Evolutionary conservation across 2,797 vertebrate genomes (phyloP).

Genomic region (Allobates femoralis): DNA sequence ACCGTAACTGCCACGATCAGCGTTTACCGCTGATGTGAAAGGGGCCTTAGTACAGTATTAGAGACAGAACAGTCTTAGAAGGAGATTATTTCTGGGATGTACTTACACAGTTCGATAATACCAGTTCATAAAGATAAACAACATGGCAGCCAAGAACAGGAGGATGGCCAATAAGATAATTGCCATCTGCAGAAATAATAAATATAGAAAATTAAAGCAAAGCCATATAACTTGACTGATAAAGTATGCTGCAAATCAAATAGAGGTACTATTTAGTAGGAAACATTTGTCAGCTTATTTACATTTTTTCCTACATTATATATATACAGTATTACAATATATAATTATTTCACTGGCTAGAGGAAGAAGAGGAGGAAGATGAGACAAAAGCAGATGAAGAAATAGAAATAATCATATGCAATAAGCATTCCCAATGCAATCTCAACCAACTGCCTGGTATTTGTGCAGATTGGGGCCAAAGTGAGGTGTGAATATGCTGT

Average conservation of each 20-base stretch:
- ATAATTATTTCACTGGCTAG: background rate
- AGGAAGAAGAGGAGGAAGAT: too few species aligned
- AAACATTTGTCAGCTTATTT: too few species aligned
- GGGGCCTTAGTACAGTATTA: too few species aligned
- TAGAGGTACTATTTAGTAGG: background rate
- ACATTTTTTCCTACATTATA: too few species aligned
- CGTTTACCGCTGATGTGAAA: too few species aligned
- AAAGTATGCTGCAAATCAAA: background rate
- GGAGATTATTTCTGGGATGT: background rate
- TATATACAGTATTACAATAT: too few species aligned
- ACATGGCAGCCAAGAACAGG: constrained; percentile 92
- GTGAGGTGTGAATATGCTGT: background rate
- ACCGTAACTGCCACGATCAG: too few species aligned
- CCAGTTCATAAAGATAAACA: constrained; percentile 98
- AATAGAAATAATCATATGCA: background rate
- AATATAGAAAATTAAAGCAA: too few species aligned
- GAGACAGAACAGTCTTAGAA: background rate
- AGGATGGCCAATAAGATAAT: constrained; percentile 95
- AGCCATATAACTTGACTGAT: too few species aligned
- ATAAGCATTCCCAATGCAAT: background rate
- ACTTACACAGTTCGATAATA: constrained; percentile 97
- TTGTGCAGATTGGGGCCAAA: background rate
- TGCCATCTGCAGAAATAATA: constrained; percentile 81
- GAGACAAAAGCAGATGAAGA: background rate
- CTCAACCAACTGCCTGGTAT: background rate